phyloP scores from a whole-genome alignment of 2,797 vertebrate species.

The Ptychobarbus kaznakovi region DNA sequence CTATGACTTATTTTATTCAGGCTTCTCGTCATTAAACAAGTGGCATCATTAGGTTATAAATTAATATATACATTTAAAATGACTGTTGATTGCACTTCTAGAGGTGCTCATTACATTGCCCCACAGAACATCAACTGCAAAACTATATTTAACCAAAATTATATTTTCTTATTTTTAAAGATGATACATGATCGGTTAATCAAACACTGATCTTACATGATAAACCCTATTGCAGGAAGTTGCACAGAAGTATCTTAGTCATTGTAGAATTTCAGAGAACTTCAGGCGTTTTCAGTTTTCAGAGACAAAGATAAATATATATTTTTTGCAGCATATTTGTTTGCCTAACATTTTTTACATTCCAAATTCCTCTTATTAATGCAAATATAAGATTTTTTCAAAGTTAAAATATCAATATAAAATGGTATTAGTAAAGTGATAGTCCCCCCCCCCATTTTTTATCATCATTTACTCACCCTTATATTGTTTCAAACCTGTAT shows the following conservation, averaged over 20 bases:
- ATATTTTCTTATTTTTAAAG: background rate
- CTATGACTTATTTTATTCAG: slow-evolving; percentile 23
- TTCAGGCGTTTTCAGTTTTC: background rate
- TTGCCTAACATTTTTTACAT: background rate
- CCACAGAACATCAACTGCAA: background rate
- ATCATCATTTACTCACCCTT: too few species aligned
- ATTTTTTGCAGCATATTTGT: background rate
- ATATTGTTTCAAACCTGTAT: too few species aligned
- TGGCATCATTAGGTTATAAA: background rate
- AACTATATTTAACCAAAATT: too few species aligned
- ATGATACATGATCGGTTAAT: too few species aligned
- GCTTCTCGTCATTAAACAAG: background rate
- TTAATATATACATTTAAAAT: background rate
- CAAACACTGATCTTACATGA: too few species aligned
- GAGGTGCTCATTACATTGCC: background rate
- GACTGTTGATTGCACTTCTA: background rate
- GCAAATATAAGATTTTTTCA: too few species aligned
- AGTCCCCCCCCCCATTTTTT: too few species aligned
- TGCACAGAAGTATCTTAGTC: background rate
- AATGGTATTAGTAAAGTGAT: too few species aligned
- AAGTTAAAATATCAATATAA: too few species aligned
- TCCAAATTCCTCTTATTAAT: background rate
- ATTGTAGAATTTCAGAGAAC: background rate
- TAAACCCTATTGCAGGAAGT: background rate
- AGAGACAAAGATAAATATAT: background rate